Evolutionary conservation across 2,113 vertebrate species (phyloP).

Genomic region (Nerophis lumbriciformis): DNA sequence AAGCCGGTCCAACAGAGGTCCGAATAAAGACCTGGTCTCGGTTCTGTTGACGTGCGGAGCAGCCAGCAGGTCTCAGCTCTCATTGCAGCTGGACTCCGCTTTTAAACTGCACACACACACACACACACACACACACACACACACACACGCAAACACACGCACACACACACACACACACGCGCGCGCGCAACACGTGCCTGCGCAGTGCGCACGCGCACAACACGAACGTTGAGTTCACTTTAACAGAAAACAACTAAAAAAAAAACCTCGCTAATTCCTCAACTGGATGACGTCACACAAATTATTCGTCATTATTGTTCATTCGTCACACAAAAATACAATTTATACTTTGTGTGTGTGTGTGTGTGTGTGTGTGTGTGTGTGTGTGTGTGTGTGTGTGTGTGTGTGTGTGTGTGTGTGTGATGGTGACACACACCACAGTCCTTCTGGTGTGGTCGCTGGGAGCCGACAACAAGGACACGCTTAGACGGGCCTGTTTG

Average conservation of each 20-base stretch:
- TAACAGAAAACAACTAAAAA: conserved; percentile 22
- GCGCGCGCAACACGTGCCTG: no score
- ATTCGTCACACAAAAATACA: no score
- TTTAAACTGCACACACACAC: neutral
- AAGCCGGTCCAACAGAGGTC: conserved; percentile 13
- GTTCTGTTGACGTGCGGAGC: conserved; percentile 52
- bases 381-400: no score
- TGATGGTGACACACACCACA: conserved; percentile 72
- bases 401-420: no score
- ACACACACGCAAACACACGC: neutral
- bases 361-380: no score
- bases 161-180: neutral
- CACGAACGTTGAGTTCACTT: conserved; percentile 16
- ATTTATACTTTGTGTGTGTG: no score
- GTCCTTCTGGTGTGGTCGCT: conserved; percentile 73
- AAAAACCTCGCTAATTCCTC: neutral
- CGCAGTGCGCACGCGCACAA: no score
- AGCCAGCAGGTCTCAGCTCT: conserved; percentile 54
- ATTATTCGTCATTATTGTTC: neutral
- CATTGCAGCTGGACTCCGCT: conserved; percentile 56
- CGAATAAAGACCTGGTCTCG: conserved; percentile 4
- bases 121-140: conserved; percentile 5
- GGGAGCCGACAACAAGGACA: conserved; percentile 64
- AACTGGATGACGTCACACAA: conserved; percentile 14
- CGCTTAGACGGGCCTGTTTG: no score